These are phyloP conservation scores for Fragum sueziense DNA, from an alignment of 2,888 invertebrate species.

Conservation along the genomic window DNA sequence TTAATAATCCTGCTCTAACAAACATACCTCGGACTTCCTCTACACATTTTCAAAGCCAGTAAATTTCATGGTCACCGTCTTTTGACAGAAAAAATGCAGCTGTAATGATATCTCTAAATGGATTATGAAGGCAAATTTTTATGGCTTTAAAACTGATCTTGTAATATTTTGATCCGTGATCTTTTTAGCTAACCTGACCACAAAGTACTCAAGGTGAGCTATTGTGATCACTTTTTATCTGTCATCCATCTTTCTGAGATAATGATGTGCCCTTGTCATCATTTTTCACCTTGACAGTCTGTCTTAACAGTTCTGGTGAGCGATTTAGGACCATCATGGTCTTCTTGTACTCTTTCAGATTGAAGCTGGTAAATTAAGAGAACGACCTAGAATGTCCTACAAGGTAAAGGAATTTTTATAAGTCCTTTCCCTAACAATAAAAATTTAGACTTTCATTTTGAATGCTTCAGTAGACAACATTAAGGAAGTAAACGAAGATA, in stretches of 20 bases:
- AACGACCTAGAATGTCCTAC: not conserved
- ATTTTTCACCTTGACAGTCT: not conserved
- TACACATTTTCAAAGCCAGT: no score
- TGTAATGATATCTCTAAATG: not conserved
- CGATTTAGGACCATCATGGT: not conserved
- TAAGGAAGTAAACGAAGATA: not conserved
- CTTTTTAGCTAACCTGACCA: not conserved
- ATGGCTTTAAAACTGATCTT: not conserved
- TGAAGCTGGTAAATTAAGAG: conserved; percentile 7
- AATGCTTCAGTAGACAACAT: not conserved
- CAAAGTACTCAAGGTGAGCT: no score
- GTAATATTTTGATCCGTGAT: not conserved
- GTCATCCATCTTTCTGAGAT: no score
- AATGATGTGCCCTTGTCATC: no score
- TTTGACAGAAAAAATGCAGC: not conserved
- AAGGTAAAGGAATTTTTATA: not conserved
- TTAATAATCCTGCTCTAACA: no score
- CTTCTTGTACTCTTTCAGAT: not conserved
- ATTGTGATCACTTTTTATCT: no score
- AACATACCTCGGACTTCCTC: no score
- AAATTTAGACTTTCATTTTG: no score
- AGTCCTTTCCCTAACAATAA: not conserved
- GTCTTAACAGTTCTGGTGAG: not conserved
- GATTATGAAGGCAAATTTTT: not conserved
- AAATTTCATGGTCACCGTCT: no score